Evolutionary conservation across 64 coral and sea anemone species (phyloP).

Genomic region (Acropora tenuis): DNA sequence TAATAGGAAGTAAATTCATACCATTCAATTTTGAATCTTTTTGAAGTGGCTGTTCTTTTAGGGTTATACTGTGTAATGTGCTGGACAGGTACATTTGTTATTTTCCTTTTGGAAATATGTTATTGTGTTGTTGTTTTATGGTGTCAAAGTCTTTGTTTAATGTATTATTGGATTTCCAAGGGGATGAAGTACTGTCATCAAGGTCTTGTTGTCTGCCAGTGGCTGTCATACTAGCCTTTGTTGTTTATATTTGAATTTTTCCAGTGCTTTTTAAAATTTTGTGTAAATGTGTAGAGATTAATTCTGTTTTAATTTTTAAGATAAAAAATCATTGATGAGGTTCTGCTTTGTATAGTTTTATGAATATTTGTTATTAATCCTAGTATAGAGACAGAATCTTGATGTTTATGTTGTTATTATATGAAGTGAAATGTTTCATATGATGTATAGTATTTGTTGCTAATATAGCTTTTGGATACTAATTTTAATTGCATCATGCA

Average conservation of each 20-base stretch:
- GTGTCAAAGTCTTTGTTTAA: conserved; percentile 26
- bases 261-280: conserved; percentile 42
- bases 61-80: conserved; percentile 27
- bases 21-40: conserved; percentile 28
- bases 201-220: conserved; percentile 36
- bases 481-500: conserved; percentile 65
- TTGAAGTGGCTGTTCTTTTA: conserved; percentile 13
- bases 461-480: conserved; percentile 33
- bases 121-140: conserved; percentile 31
- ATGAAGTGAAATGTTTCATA: conserved; percentile 2
- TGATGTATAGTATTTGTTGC: conserved; percentile 22
- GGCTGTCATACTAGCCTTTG: conserved; percentile 44
- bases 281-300: conserved; percentile 24
- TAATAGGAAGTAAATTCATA: conserved; percentile 30
- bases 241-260: conserved; percentile 47
- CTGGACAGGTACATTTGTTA: conserved; percentile 43
- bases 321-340: conserved; percentile 37
- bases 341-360: conserved; percentile 47
- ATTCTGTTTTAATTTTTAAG: conserved; percentile 43
- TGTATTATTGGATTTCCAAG: conserved; percentile 32
- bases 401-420: conserved; percentile 33
- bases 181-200: conserved; percentile 39
- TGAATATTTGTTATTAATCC: conserved; percentile 45
- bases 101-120: conserved; percentile 38
- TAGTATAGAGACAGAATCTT: conserved; percentile 30